phyloP scores from a whole-genome alignment of 2,113 vertebrate genomes.

The Chionis minor region DNA sequence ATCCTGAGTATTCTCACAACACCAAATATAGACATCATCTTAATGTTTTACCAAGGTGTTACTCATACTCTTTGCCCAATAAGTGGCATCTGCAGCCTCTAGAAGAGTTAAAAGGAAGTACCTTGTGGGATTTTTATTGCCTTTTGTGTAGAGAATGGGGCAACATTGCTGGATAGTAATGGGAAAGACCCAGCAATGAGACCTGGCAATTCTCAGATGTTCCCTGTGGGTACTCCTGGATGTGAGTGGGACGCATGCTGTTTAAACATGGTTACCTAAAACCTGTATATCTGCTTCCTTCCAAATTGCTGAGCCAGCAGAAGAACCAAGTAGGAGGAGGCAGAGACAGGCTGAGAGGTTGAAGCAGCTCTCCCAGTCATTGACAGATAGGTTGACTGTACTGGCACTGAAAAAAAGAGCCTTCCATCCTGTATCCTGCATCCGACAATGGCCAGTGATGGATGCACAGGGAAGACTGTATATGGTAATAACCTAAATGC shows the following conservation, averaged over 20 bases:
- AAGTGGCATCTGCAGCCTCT: not conserved
- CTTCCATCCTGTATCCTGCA: not conserved
- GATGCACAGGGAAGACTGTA: not conserved
- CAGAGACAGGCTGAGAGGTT: accelerated
- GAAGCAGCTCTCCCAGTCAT: not conserved
- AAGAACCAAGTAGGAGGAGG: not conserved
- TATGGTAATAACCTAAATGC: accelerated
- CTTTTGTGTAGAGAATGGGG: not conserved
- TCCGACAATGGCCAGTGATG: not conserved
- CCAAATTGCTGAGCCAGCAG: not conserved
- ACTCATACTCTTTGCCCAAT: not conserved
- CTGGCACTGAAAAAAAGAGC: not conserved
- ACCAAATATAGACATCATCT: not conserved
- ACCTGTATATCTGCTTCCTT: not conserved
- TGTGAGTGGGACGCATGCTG: not conserved
- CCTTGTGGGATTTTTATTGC: not conserved
- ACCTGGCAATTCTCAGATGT: not conserved
- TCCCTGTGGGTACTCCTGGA: not conserved
- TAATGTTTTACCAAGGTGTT: not conserved
- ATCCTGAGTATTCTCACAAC: not conserved
- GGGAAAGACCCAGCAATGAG: not conserved
- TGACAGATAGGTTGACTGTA: not conserved
- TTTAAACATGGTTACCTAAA: accelerated
- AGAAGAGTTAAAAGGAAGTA: not conserved
- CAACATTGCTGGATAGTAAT: not conserved